Percentiles rank a stretch among this genome's conserved stretches.
These are phyloP conservation scores for Triops cancriformis DNA, from an alignment of 1,140 invertebrate species.

Conservation along the genomic window DNA sequence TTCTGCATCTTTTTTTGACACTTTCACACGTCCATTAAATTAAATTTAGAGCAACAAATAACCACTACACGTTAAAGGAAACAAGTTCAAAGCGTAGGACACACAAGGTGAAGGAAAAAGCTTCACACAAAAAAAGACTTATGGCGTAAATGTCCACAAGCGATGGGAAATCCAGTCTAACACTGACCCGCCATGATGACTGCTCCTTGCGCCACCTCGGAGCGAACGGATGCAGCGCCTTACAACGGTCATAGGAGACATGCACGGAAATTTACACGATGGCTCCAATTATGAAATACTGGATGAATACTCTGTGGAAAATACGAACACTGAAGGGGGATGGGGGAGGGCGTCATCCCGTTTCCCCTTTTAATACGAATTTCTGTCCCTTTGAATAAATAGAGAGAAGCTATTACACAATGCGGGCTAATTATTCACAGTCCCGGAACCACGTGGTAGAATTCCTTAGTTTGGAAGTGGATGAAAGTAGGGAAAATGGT, in stretches of 20 bases:
- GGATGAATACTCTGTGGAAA: no score
- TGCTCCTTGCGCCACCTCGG: conserved; percentile 20
- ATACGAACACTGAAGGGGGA: no score
- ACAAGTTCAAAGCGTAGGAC: background rate
- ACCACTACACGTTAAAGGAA: background rate
- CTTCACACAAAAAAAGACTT: conserved; percentile 45
- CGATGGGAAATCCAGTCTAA: conserved; percentile 1
- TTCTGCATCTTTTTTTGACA: conserved; percentile 70
- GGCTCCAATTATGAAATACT: no score
- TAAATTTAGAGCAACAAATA: background rate
- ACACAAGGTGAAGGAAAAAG: conserved; percentile 21
- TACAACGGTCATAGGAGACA: background rate
- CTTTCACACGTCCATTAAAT: conserved; percentile 35
- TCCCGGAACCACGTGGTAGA: no score
- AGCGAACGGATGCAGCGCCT: conserved; percentile 17
- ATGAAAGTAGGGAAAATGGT: no score
- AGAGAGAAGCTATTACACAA: no score
- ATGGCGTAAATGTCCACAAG: conserved; percentile 39
- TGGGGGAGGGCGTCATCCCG: no score
- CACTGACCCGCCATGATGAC: conserved; percentile 7
- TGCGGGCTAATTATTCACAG: no score
- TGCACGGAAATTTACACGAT: no score
- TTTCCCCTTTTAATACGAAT: no score
- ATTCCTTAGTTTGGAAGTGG: no score
- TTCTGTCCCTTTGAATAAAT: no score